Conservation (phyloP, 1,140 invertebrate genomes). For the Oreohelix idahoensis region DNA sequence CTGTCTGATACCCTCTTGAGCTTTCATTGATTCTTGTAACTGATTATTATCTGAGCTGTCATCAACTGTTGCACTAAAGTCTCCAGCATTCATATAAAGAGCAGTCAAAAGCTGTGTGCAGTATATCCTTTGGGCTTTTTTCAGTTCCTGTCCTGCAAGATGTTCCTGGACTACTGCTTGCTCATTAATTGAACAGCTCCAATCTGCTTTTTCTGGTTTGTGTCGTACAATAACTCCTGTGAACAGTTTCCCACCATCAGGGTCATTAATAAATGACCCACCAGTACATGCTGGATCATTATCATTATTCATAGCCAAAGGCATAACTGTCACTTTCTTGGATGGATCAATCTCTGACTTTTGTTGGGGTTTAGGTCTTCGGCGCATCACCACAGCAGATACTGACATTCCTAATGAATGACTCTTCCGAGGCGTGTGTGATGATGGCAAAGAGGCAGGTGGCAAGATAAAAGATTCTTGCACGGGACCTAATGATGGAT, state of each 20-base stretch:
- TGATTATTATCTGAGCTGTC: neutral
- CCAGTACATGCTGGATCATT: constrained; percentile 21
- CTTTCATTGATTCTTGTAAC: neutral
- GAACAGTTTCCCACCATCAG: constrained; percentile 8
- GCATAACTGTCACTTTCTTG: constrained; percentile 17
- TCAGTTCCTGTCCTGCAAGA: neutral
- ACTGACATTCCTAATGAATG: neutral
- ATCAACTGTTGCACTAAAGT: neutral
- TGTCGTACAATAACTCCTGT: constrained; percentile 15
- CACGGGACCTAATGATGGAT: neutral
- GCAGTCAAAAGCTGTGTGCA: constrained; percentile 3
- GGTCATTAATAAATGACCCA: constrained; percentile 20
- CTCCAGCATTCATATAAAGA: constrained; percentile 1
- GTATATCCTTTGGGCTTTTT: neutral
- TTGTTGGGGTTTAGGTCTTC: neutral
- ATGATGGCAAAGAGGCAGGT: neutral
- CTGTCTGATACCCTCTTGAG: neutral
- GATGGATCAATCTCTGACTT: neutral
- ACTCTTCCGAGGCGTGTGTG: neutral
- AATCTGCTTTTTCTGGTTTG: constrained; percentile 11
- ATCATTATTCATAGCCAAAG: constrained; percentile 1
- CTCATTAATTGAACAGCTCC: constrained; percentile 1
- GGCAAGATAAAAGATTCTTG: neutral
- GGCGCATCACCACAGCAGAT: constrained; percentile 1
- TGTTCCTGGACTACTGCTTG: neutral